These are phyloP conservation scores for Eupelmus urozonus DNA, from an alignment of 2,888 invertebrate species.

Conservation along the genomic window DNA sequence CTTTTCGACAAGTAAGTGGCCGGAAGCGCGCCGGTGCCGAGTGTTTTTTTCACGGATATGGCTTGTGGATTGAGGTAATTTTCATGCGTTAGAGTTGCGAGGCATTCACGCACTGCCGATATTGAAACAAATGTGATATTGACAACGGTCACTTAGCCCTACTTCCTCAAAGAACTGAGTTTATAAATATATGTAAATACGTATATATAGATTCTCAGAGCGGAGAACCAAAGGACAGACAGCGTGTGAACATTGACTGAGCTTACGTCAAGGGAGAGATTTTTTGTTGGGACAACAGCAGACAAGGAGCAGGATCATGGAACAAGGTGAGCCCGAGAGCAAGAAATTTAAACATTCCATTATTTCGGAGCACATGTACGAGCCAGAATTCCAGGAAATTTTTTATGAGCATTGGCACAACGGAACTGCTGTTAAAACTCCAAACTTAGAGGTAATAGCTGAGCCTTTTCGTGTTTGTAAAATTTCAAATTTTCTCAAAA, in stretches of 20 bases:
- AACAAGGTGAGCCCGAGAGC: constrained; percentile 64
- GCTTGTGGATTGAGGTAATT: constrained; percentile 12
- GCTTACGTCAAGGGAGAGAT: neutral
- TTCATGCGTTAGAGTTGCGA: no score
- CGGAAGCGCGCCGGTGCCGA: constrained; percentile 5
- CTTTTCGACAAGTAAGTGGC: constrained; percentile 28
- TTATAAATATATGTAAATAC: no score
- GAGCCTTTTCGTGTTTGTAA: constrained; percentile 85
- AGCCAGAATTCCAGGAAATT: constrained; percentile 63
- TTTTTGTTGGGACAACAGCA: constrained; percentile 10
- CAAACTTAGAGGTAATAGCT: constrained; percentile 79
- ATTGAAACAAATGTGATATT: constrained; percentile 51
- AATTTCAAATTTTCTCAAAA: constrained; percentile 82
- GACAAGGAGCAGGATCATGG: constrained; percentile 58
- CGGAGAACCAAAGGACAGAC: constrained; percentile 35
- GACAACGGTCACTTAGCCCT: constrained; percentile 31
- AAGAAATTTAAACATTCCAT: constrained; percentile 68
- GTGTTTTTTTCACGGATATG: neutral
- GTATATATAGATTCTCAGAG: no score
- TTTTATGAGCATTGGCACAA: constrained; percentile 78
- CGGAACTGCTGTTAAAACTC: constrained; percentile 73
- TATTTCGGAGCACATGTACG: constrained; percentile 68
- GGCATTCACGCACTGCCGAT: constrained; percentile 39
- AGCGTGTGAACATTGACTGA: constrained; percentile 5
- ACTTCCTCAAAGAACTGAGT: constrained; percentile 26